Evolutionary conservation across 53 echinoderm and acorn worm species (phyloP).

Genomic region (Arbacia lixula): DNA sequence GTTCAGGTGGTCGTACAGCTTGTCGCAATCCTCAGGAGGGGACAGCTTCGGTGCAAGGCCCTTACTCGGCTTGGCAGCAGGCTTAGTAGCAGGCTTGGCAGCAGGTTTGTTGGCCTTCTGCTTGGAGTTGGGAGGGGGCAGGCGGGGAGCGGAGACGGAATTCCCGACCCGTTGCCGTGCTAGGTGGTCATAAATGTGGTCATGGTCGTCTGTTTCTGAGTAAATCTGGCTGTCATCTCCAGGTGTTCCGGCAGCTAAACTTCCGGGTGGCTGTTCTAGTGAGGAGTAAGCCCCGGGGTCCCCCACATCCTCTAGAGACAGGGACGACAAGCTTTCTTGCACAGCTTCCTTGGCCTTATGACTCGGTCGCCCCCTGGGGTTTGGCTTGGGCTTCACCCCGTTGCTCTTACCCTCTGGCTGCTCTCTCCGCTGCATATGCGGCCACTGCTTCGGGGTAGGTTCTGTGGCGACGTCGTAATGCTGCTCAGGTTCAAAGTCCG

Average conservation of each 20-base stretch:
- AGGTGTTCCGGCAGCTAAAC: background rate
- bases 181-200: conserved; percentile 55
- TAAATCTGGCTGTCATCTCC: conserved; percentile 8
- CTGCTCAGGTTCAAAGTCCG: conserved; percentile 42
- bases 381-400: conserved; percentile 26
- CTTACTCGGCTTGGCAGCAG: background rate
- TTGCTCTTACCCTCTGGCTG: conserved; percentile 1
- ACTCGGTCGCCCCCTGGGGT: background rate
- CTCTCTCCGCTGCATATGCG: background rate
- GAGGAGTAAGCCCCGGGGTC: conserved; percentile 62
- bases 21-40: conserved; percentile 1
- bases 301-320: background rate
- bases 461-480: conserved; percentile 47
- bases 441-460: conserved; percentile 35
- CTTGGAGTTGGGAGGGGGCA: conserved; percentile 31
- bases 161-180: conserved; percentile 45
- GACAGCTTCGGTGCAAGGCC: background rate
- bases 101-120: background rate
- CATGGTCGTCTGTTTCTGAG: conserved; percentile 12
- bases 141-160: conserved; percentile 1
- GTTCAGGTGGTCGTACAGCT: conserved; percentile 46
- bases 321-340: background rate
- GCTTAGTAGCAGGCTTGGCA: background rate
- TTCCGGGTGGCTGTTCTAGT: conserved; percentile 39
- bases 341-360: background rate